Evolutionary conservation across 2,888 invertebrate genomes (phyloP).

Genomic region (Steinernema scapterisci): DNA sequence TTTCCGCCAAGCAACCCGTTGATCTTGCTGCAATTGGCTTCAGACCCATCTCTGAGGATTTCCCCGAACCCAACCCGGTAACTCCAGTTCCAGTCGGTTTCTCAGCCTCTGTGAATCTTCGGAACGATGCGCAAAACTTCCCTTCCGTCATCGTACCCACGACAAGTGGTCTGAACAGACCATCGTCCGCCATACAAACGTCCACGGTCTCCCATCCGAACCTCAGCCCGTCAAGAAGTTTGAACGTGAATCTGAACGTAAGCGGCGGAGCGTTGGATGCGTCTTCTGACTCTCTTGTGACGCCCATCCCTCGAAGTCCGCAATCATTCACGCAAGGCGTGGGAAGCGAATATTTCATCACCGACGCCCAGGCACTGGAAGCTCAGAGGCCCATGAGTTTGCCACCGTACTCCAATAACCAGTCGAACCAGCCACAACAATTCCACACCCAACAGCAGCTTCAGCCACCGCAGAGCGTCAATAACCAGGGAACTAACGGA

Average conservation of each 20-base stretch:
- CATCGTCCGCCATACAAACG: slow-evolving; percentile 32
- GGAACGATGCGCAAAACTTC: neutral
- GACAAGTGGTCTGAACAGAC: slow-evolving; percentile 22
- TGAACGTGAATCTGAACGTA: slow-evolving; percentile 32
- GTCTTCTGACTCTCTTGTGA: slow-evolving; percentile 23
- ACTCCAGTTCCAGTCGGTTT: slow-evolving; percentile 4
- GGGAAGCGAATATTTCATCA: slow-evolving; percentile 27
- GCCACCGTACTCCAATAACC: slow-evolving; percentile 38
- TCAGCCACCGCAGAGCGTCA: slow-evolving; percentile 8
- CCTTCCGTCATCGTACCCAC: neutral
- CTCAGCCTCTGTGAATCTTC: neutral
- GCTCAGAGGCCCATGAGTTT: slow-evolving; percentile 46
- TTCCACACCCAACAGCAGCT: slow-evolving; percentile 17
- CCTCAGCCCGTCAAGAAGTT: slow-evolving; percentile 34
- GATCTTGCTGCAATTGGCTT: slow-evolving; percentile 25
- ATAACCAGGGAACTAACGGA: slow-evolving; percentile 17
- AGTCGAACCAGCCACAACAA: slow-evolving; percentile 9
- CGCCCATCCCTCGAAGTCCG: slow-evolving; percentile 37
- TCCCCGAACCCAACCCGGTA: slow-evolving; percentile 4
- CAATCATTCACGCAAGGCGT: slow-evolving; percentile 28
- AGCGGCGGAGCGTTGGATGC: neutral
- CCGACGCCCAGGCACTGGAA: slow-evolving; percentile 31
- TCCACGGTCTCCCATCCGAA: slow-evolving; percentile 23
- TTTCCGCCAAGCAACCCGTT: slow-evolving; percentile 68
- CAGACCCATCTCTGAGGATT: neutral